Base-by-base conservation (phyloP, 2,888 invertebrate species). In the Yponomeuta evonymella region DNA sequence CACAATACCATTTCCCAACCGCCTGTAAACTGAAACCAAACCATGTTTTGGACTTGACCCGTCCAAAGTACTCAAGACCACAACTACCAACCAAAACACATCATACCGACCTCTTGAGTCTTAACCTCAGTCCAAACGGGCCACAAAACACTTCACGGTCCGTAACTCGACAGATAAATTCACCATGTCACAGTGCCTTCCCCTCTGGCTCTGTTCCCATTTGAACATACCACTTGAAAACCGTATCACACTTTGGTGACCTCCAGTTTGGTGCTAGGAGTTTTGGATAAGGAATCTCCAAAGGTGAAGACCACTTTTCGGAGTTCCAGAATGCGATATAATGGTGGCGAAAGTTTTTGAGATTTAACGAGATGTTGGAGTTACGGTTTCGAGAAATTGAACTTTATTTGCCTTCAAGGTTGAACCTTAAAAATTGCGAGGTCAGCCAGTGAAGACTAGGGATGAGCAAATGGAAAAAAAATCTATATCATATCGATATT, bases 101-200 rank as follows among this genome's bases (percentile, higher is more conserved):
- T 15, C 51, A 58, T 58, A 58, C 12, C 2, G 51, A 43, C 51
- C 51, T 58, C 51, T 58, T 15, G 15, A 58, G 15, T 58, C 51
- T 58, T 58, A 58, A 15, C 51, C 15, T 58, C 15, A 58, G 51
- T 58, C 51, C 51, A 4, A 58, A 58, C 51, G 15, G 51, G 15
- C 15, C 51, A 58, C 51, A 58, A 58, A 58, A 58, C 51, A 58
- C 51, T 58, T 58, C 51, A 58, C 51, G 51, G 15, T 58, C 15
- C 51, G 51, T 58, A 58, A 58, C 51, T 58, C 51, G 51, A 58
- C 51, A 58, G 51, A 58, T 58, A 58, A 58, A 58, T 58, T 58
- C 51, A 15, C 15, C 1, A 12, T 58, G 51, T 58, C 51, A 58
- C 51, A 15, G 15, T 58, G 51, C 51, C 12, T 58, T 58, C 51